These are phyloP conservation scores for Oreochromis mossambicus DNA, from an alignment of 2,797 vertebrate species.

Conservation along the genomic window DNA sequence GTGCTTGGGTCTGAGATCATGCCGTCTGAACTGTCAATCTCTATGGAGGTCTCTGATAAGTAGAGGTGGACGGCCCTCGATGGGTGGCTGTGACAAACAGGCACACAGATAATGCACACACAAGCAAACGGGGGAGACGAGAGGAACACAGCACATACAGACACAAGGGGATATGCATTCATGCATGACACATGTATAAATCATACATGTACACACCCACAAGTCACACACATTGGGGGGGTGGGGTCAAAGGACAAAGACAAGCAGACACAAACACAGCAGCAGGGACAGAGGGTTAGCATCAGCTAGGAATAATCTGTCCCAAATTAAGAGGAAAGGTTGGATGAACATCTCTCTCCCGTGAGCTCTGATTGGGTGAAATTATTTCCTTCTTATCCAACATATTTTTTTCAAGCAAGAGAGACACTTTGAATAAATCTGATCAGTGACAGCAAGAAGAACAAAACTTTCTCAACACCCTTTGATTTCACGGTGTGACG, in stretches of 20 bases:
- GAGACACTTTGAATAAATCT: neutral
- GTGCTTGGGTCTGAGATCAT: conserved; percentile 70
- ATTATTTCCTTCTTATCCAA: neutral
- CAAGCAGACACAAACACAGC: conserved; percentile 30
- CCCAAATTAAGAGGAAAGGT: neutral
- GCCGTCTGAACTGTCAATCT: conserved; percentile 70
- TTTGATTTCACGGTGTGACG: neutral
- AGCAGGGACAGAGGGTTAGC: conserved; percentile 34
- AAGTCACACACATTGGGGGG: neutral
- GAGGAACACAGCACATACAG: neutral
- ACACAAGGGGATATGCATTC: neutral
- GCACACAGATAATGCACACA: neutral
- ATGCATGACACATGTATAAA: conserved; percentile 31
- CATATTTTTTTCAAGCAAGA: neutral
- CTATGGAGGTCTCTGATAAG: conserved; percentile 49
- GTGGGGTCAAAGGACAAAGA: neutral
- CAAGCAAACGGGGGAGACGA: neutral
- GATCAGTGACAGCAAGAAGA: neutral
- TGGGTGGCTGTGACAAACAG: conserved; percentile 58
- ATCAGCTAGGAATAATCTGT: conserved; percentile 6
- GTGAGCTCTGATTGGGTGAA: neutral
- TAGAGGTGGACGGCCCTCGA: conserved; percentile 58
- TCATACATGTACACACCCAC: conserved; percentile 21
- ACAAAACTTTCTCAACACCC: neutral
- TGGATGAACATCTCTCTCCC: neutral